Evolutionary conservation across 2,888 invertebrate species (phyloP), one percentile per base, ranked within the genome.

Genomic region (Pandemis heparana): DNA sequence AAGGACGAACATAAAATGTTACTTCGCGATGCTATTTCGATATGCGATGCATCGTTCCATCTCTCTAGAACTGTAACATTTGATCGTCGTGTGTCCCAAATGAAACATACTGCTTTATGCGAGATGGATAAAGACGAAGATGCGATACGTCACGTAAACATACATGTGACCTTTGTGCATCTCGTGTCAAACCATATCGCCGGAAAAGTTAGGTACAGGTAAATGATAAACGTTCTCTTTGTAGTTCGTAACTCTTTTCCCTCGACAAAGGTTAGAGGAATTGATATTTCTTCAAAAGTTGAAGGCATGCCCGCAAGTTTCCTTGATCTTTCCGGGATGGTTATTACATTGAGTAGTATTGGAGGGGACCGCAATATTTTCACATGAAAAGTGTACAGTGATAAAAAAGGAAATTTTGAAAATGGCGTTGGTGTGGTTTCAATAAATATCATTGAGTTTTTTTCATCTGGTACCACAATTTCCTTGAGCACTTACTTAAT

Each of bases 161-260:
- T 5, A 56, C 56, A 12, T 56, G 12, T 5, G 23, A 23, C 23
- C 56, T 23, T 56, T 56, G 23, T 23, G 23, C 23, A 56, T 18
- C 23, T 12, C 23, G 5, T 6, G 23, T 10, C 5, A 9, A 56
- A 5, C 18, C 32, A 66, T 67, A 72, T 62, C 53, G 51, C 51
- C 41, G 46, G 71, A 32, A 53, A 62, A 62, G 61, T 67, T 72
- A 62, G 61, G 62, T 72, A 18, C 67, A 53, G 65, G 65, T 65
- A 67, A 72, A 72, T 67, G 61, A 62, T 62, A 67, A 72, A 67
- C 60, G 72, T 61, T 46, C 61, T 32, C 67, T 72, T 72, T 72
- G 72, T 67, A 67, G 72, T 72, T 67, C 23, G 51, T 51, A 43
- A 46, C 66, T 56, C 41, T 63, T 38, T 60, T 53, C 23, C 18